Percentiles rank a stretch among this genome's conserved stretches.
Evolutionary conservation across 1,140 invertebrate species (phyloP).

Genomic region (Eurosta solidaginis): DNA sequence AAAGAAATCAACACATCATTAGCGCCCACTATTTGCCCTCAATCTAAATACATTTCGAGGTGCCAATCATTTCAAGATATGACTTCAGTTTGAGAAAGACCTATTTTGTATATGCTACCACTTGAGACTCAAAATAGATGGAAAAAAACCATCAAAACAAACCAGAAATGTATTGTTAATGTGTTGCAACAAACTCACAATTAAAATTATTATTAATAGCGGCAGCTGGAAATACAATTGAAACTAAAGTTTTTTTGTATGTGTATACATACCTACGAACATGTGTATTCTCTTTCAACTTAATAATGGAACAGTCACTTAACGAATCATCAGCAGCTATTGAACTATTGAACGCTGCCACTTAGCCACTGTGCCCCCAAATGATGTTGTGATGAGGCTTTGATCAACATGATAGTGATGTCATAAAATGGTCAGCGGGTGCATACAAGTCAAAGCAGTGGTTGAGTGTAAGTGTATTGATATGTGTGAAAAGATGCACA

Average conservation of each 20-base stretch:
- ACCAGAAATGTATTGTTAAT: not conserved
- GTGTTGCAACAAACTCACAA: not conserved
- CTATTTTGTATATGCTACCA: not conserved
- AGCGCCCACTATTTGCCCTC: not conserved
- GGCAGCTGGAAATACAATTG: not conserved
- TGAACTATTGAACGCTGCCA: slow-evolving; percentile 25
- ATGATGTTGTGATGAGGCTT: not conserved
- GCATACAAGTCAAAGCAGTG: too few relatives aligned
- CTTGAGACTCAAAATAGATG: not conserved
- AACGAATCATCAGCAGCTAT: not conserved
- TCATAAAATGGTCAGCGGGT: too few relatives aligned
- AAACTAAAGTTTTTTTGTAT: not conserved
- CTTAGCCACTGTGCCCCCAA: not conserved
- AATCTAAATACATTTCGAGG: not conserved
- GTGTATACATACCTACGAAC: not conserved
- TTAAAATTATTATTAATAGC: slow-evolving; percentile 1
- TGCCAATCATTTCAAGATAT: not conserved
- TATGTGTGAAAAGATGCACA: too few relatives aligned
- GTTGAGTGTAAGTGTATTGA: not conserved
- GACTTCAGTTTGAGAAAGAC: not conserved
- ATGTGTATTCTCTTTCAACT: too few relatives aligned
- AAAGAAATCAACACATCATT: slow-evolving; percentile 16
- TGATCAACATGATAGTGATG: not conserved
- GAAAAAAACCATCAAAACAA: not conserved
- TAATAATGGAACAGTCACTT: not conserved